Evolutionary conservation across 2,113 vertebrate genomes (phyloP), one percentile per base, ranked within the genome.

Genomic region (Balaenoptera acutorostrata): DNA sequence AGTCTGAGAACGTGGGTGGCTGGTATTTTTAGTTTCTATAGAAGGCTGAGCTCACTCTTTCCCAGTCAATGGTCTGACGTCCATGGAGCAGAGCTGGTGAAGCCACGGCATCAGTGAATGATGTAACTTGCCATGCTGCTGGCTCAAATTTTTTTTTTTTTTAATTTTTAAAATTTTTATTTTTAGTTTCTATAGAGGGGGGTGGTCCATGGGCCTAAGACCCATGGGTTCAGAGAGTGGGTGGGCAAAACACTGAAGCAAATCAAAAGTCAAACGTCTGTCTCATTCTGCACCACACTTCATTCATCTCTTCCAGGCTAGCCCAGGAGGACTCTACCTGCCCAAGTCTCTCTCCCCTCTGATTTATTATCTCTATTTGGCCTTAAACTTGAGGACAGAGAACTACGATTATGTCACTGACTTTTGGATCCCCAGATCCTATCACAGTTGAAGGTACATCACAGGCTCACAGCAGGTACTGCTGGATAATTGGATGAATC

Each of bases 371-470:
- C 55, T 85, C 55, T 44, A 10, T 27, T 46, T 74, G 89, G 49
- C 36, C 18, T 13, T 63, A 55, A 81, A 86, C 85, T 81, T 36
- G 74, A 96, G 39, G 68, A 18, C 15, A 23, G n/a, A 63, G 66
- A 63, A n/a, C 25, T 31, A 10, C 9, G 6, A 27, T 9, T 1
- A 3, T 84, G 25, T 68, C 61, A 68, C 82, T 39, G 23, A 5
- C 2, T 11, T 0, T 1, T 3, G 20, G 46, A 20, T 61, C 27
- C 29, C 59, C 2, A 3, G 66, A 7, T 41, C 13, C 69, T 52
- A 12, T 25, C 1, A 2, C 8, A 61, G 14, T 9, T 27, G 2
- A 6, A 6, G 44, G 15, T n/a, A 61, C 4, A 10, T 21, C 3
- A 2, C 3, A 13, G 69, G n/a, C 27, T 25, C 17, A 13, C 21